Evolutionary conservation across 2,888 invertebrate species (phyloP), one percentile per base, ranked within the genome.

Genomic region (Dasypolia templi): DNA sequence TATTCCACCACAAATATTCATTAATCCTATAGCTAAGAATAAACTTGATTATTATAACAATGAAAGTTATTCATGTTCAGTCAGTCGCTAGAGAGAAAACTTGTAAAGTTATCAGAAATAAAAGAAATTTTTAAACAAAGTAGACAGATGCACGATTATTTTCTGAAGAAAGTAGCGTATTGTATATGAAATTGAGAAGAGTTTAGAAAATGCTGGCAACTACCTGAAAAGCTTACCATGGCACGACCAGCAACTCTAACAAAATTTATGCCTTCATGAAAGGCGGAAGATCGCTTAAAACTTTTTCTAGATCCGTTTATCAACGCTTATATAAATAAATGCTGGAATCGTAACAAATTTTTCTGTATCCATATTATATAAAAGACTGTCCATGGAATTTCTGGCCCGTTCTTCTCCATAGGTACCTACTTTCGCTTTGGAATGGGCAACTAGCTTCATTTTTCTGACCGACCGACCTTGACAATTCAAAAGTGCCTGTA

Each of bases 31-130:
- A 42, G 26, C 70, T 61, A 53, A 42, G 22, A 53, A 55, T 61
- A 71, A 26, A 71, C 6, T 32, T 70, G 42, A 61, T 46, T 68
- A 59, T 53, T 69, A 77, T 46, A 61, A 61, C 49, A 61, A 78
- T 76, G 59, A 76, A 78, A 76, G 75, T 70, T 73, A 58, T 70
- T 70, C 51, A 58, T 55, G 66, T 17, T 49, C 63, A 74, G 26
- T 44, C 51, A 42, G 9, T 12, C n/a, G 32, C 55, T 58, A 56
- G 51, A 63, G 76, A 71, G 79, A 81, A 80, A 81, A 67, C 66
- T 81, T 67, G n/a, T 58, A 35, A 74, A 75, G 12, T 56, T 75
- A 69, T 73, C 44, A 73, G 44, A 39, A 64, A 64, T 56, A 62
- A 70, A 80, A 69, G 29, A 75, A 63, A 63, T 66, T 65, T 1